Base-by-base conservation (phyloP, 2,797 vertebrate genomes). In the Oreonectes daqikongensis region DNA sequence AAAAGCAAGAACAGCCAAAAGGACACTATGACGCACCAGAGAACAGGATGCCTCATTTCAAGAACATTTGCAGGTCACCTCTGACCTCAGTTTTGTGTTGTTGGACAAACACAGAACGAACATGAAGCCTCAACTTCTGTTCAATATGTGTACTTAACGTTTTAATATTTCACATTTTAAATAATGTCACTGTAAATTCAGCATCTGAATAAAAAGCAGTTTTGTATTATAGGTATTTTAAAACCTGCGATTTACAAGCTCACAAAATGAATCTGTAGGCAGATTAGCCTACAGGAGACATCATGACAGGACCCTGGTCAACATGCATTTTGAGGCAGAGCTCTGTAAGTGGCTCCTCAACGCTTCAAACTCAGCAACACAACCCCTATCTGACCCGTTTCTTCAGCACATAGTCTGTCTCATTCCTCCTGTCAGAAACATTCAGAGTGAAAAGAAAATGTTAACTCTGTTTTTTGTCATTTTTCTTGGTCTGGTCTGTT, bases 161-260 rank as follows among this genome's bases (percentile, higher is more conserved):
- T 64, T 80, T 30, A 40, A 72, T 28, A 65, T 26, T 52, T 60
- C 14, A 38, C 61, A 40, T 80, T 63, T 85, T 70, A 81, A 59
- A 55, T 79, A 79, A 72, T 78, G 59, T 81, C 46, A 80, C 28
- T 57, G 72, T 79, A 70, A 83, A 77, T 77, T 65, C 44, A 63
- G 66, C 42, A 57, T 73, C 70, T 77, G 71, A 86, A 82, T 81
- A 84, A 84, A 84, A 69, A 17, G 42, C 70, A 20, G 69, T 72
- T 83, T 82, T 69, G 59, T 74, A 40, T 26, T 18, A 17, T 9
- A 42, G 32, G 30, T 66, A 40, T 63, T 30, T 63, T 61, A 52
- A 50, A 26, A 28, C 12, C n/a, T 24, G 42, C 28, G 5, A 32
- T 32, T 72, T 61, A 10, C 57, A 61, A 71, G 18, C 22, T 57